Conservation (phyloP, 2,797 vertebrate genomes). For the Pachyuromys duprasi region DNA sequence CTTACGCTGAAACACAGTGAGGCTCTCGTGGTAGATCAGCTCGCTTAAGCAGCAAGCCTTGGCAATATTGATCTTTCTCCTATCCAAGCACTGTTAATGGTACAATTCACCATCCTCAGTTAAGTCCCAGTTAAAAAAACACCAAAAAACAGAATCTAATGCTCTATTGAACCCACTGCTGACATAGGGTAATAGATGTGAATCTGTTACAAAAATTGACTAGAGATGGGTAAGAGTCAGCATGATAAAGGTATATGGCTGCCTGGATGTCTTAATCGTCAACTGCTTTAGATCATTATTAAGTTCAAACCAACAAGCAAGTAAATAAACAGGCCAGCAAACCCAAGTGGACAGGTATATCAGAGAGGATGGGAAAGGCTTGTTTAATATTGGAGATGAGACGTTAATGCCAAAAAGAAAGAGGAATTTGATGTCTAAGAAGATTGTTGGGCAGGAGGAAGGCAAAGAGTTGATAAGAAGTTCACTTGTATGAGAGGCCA, state of each 20-base stretch:
- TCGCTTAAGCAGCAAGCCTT: not conserved
- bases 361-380: not conserved
- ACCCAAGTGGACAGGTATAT: not conserved
- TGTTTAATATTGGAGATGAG: not conserved
- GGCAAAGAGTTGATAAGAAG: not conserved
- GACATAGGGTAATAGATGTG: not conserved
- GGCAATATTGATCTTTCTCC: not conserved
- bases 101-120: not conserved
- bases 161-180: not conserved
- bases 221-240: not conserved
- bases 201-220: not conserved
- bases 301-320: not conserved
- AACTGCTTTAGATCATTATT: not conserved
- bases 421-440: constrained; percentile 4
- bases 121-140: not conserved
- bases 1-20: not conserved
- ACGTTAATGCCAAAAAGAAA: not conserved
- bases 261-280: not conserved
- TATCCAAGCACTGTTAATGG: not conserved
- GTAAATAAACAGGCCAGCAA: not conserved
- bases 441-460: not conserved
- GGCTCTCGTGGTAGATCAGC: not conserved
- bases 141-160: not conserved
- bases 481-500: not conserved
- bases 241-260: not conserved